Base-by-base conservation (phyloP, 2,888 invertebrate genomes). In the Volucella bombylans region DNA sequence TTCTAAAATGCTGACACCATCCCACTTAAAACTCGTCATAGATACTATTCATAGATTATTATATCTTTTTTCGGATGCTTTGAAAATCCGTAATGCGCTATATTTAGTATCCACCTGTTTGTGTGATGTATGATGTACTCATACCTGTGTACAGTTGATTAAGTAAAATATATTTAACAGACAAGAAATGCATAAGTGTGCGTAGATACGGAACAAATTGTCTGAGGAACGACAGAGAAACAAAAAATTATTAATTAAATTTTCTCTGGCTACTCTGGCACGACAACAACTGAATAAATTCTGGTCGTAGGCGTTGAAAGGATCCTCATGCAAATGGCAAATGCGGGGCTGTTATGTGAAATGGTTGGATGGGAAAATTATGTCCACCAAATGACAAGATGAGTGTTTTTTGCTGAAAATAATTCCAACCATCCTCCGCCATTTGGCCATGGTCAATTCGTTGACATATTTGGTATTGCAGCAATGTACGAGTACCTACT, bases 21-120 rank as follows among this genome's bases (percentile, higher is more conserved):
- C 14, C 2, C 6, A 31, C 31, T 6, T 1, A 31, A 6, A 14
- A n/a, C 39, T 73, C 78, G 73, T 82, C 82, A 82, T 73, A 57
- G 52, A 41, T 1, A 38, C 82, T 78, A 78, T 78, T 82, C 73
- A 57, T 23, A 23, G 39, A 2, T 38, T 14, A n/a, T 45, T 52
- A 31, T 54, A 50, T 12, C 11, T 47, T 31, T 59, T 50, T 38
- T 43, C n/a, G 11, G 64, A 39, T 81, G 47, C 64, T 74, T 68
- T 55, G 64, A 81, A 81, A 74, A 67, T 61, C 67, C 69, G 69
- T 64, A 64, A 65, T 65, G 15, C 23, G 11, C 10, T 74, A 59
- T 74, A 74, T 83, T 79, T 74, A 79, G 49, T 62, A 57, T 82
- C 67, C 82, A 82, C 78, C 82, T 82, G 82, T 82, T 78, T 82